Evolutionary conservation across 2,888 invertebrate genomes (phyloP), one percentile per base, ranked within the genome.

Genomic region (Zonitis immaculata): DNA sequence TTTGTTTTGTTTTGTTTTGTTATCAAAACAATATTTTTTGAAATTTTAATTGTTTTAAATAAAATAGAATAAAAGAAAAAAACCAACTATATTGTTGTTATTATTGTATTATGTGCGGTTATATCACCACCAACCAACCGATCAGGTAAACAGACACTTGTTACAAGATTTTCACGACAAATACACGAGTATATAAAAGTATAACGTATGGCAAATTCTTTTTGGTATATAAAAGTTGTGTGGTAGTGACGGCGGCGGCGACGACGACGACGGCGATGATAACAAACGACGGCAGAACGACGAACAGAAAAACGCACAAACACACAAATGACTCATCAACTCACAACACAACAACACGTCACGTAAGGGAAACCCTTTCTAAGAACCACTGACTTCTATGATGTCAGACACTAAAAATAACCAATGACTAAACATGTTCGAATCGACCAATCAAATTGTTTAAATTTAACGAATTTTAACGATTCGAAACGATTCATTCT

Each of bases 311-410:
- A 35, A 35, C 35, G 35, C 18, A 35, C 52, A 43, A 54, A n/a
- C n/a, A n/a, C n/a, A n/a, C 54, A 64, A 67, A 73, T 73, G 73
- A 73, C 58, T 72, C 71, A 73, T 71, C 62, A 63, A 35, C 18
- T 11, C 11, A 28, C 28, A 11, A 35, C 35, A 35, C 35, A 35
- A 2, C 7, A 16, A 35, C 63, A 59, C 57, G 44, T 60, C n/a
- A n/a, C n/a, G n/a, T n/a, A n/a, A 70, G 74, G 75, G 72, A 73
- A 73, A 72, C 73, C 75, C 73, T 75, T 73, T 73, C 73, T 66
- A 57, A 71, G 73, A 75, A 75, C 72, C 72, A 73, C 73, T 68
- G 71, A 66, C 69, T 35, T 67, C 45, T 58, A 57, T 73, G 74
- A 75, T 74, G 73, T 76, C 76, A 76, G 65, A 66, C n/a, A 69